Evolutionary conservation across 2,888 invertebrate species (phyloP), one percentile per base, ranked within the genome.

Genomic region (Pyrrhosoma nymphula): DNA sequence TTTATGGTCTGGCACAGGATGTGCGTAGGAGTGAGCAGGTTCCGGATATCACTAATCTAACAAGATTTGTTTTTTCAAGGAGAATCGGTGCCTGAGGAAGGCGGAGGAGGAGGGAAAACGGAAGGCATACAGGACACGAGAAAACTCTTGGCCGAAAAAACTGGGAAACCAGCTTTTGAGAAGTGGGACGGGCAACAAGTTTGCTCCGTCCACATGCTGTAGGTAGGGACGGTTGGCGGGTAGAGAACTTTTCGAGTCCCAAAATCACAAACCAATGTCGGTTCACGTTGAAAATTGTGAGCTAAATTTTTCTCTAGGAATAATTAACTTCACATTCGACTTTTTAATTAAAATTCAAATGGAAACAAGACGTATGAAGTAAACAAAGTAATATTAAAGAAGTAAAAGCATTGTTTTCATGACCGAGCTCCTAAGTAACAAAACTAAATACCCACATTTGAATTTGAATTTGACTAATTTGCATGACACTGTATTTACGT

Each of bases 171-270:
- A 82, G 82, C 23, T 82, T 60, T n/a, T 35, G 82, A 35, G 82
- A 82, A 82, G 82, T 82, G 82, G 82, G 82, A 82, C 82, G 82
- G 82, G 82, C 14, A 82, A 82, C 82, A 26, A 82, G 82, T 82
- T 82, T 35, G 30, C 69, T 30, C 16, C 14, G 82, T 14, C 2
- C 30, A 82, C 82, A 82, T 82, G 82, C 82, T 82, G 35, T 82
- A 30, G 12, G 75, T 75, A 75, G n/a, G n/a, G n/a, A n/a, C n/a
- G n/a, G n/a, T n/a, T 12, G 75, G 75, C 75, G 8, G 14, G 16
- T 4, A 35, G 16, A 0, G 82, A 69, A 26, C 20, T 60, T 60
- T 2, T 16, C 60, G 60, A 60, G 20, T 60, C 60, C 18, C 60
- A 16, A 16, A 60, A 20, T 60, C 60, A 60, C 60, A 60, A 20